phyloP scores from a whole-genome alignment of 1,140 invertebrate genomes.

The Chrysomallon squamiferum region DNA sequence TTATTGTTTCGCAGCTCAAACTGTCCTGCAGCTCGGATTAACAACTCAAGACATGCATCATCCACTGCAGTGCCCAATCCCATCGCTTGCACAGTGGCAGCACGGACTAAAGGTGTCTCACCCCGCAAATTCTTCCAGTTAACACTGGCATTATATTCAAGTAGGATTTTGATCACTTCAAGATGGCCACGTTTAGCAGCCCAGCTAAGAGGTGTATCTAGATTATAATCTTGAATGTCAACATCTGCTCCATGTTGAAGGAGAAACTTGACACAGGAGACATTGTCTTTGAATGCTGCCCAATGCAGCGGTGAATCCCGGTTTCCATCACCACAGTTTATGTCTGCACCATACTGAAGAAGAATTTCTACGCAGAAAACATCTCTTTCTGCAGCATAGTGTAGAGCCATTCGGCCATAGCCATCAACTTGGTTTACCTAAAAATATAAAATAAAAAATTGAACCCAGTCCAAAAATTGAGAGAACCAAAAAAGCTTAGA shows the following conservation, averaged over 20 bases:
- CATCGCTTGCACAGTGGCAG: conserved; percentile 39
- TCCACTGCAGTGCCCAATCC: conserved; percentile 50
- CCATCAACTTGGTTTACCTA: conserved; percentile 58
- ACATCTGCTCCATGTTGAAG: conserved; percentile 63
- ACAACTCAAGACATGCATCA: conserved; percentile 49
- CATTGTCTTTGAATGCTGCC: conserved; percentile 57
- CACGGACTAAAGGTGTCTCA: conserved; percentile 40
- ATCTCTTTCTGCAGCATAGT: conserved; percentile 59
- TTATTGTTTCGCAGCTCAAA: conserved; percentile 45
- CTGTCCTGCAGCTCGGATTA: conserved; percentile 52
- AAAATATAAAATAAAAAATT: conserved; percentile 7
- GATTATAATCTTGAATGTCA: conserved; percentile 64
- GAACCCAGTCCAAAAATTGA: neutral
- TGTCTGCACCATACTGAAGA: conserved; percentile 49
- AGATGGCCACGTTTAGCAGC: conserved; percentile 91
- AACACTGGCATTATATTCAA: conserved; percentile 72
- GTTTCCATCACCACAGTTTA: conserved; percentile 51
- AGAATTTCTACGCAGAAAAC: conserved; percentile 37
- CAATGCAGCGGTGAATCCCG: conserved; percentile 58
- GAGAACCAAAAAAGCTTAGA: no score
- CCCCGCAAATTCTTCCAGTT: conserved; percentile 51
- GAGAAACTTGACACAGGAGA: conserved; percentile 57
- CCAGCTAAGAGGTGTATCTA: conserved; percentile 70
- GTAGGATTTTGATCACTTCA: conserved; percentile 82
- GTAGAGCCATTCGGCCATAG: conserved; percentile 53